Evolutionary conservation across 2,113 vertebrate genomes (phyloP).

Genomic region (Thunnus maccoyii): DNA sequence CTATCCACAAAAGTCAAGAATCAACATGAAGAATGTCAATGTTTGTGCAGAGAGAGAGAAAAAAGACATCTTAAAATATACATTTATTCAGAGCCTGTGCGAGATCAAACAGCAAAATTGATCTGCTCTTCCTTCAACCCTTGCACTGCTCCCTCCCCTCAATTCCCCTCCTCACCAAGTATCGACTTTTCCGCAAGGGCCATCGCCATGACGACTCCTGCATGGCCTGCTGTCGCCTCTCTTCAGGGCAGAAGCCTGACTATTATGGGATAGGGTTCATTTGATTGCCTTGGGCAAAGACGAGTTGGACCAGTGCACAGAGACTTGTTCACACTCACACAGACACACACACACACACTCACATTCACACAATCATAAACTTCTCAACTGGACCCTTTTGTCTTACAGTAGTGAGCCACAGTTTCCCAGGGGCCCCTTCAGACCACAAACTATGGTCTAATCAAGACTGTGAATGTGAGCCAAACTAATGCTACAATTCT

Average conservation of each 20-base stretch:
- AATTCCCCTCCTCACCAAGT: constrained; percentile 57
- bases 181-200: constrained; percentile 76
- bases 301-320: constrained; percentile 30
- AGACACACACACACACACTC: neutral
- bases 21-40: constrained; percentile 82
- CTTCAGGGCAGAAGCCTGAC: constrained; percentile 52
- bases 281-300: constrained; percentile 55
- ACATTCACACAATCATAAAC: constrained; percentile 30
- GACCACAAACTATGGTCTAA: constrained; percentile 60
- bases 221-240: constrained; percentile 77
- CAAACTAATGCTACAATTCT: constrained; percentile 57
- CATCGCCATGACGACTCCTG: constrained; percentile 70
- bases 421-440: constrained; percentile 43
- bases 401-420: constrained; percentile 51
- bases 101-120: constrained; percentile 86
- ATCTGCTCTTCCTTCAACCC: constrained; percentile 80
- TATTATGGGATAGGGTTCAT: constrained; percentile 67
- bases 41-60: constrained; percentile 70
- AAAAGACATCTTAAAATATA: constrained; percentile 80
- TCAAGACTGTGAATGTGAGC: constrained; percentile 55
- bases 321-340: constrained; percentile 23
- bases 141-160: constrained; percentile 62
- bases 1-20: constrained; percentile 78
- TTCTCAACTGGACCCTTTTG: constrained; percentile 38
- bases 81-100: constrained; percentile 83